These are phyloP conservation scores for Acinonyx jubatus DNA, from an alignment of 2,113 vertebrate genomes.

Conservation along the genomic window DNA sequence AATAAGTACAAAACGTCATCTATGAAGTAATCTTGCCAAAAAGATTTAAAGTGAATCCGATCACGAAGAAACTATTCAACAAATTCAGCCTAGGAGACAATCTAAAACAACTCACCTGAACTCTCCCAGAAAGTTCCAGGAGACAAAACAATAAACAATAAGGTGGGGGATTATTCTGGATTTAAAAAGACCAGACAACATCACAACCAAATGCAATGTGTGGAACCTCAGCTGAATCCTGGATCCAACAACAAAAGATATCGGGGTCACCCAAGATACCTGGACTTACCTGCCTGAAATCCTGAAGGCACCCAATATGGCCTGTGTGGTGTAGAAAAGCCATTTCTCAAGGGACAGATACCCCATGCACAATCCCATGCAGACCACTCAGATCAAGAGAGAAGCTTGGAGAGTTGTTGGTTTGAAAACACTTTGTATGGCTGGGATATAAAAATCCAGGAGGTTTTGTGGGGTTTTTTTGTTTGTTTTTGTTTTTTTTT, in stretches of 20 bases:
- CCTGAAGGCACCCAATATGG: neutral
- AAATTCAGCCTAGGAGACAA: neutral
- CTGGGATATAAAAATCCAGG: neutral
- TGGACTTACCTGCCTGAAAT: neutral
- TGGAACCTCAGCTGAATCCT: neutral
- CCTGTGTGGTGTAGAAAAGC: neutral
- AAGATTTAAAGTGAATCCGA: neutral
- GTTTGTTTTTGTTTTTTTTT: too few species aligned
- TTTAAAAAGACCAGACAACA: neutral
- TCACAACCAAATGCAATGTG: neutral
- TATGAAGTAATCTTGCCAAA: neutral
- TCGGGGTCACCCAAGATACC: fast-evolving
- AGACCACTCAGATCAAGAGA: neutral
- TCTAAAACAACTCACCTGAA: neutral
- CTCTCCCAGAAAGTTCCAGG: neutral
- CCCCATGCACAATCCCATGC: neutral
- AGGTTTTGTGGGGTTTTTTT: neutral
- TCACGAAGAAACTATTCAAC: neutral
- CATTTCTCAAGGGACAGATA: neutral
- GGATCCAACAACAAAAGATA: neutral
- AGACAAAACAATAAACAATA: neutral
- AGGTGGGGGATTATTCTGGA: neutral
- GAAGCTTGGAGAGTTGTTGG: neutral
- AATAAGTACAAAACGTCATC: neutral
- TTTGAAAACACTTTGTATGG: neutral